A percentile compares a stretch with the other conserved stretches of the same genome.
These are phyloP conservation scores for Sussaba pulchella DNA, from an alignment of 2,888 invertebrate genomes.

Conservation along the genomic window DNA sequence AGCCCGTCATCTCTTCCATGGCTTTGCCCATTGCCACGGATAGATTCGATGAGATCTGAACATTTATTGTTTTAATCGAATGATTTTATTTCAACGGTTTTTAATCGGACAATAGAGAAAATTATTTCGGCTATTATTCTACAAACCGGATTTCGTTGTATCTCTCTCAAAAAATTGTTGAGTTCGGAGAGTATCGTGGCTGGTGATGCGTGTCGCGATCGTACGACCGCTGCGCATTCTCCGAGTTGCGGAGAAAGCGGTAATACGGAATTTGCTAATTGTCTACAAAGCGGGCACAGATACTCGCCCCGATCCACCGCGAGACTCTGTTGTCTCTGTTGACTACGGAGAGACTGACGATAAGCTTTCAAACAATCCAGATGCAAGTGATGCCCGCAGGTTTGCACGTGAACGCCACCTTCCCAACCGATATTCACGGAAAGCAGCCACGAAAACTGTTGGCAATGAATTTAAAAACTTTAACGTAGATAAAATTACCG, in stretches of 20 bases:
- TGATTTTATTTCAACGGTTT: too few species aligned
- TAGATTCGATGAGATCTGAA: constrained; percentile 89
- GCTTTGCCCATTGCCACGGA: constrained; percentile 96
- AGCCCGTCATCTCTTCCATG: constrained; percentile 97
- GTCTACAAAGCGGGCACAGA: constrained; percentile 97
- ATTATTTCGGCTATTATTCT: too few species aligned
- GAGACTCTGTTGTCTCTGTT: constrained; percentile 91
- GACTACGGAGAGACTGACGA: constrained; percentile 92
- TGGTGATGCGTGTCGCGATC: constrained; percentile 86
- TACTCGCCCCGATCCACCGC: constrained; percentile 94
- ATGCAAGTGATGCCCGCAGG: constrained; percentile 99
- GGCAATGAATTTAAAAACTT: too few species aligned
- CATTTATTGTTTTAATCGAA: background rate
- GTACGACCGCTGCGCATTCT: constrained; percentile 88
- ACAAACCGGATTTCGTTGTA: constrained; percentile 88
- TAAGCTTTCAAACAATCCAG: constrained; percentile 97
- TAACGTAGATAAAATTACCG: too few species aligned
- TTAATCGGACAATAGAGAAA: too few species aligned
- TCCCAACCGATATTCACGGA: constrained; percentile 94
- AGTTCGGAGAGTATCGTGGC: constrained; percentile 85
- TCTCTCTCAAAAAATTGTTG: constrained; percentile 88
- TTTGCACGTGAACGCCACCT: constrained; percentile 96
- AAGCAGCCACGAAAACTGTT: constrained; percentile 91
- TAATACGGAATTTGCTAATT: constrained; percentile 95
- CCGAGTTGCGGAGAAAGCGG: constrained; percentile 91